These are phyloP conservation scores for Miniopterus natalensis DNA, from an alignment of 2,113 vertebrate genomes.

Conservation along the genomic window DNA sequence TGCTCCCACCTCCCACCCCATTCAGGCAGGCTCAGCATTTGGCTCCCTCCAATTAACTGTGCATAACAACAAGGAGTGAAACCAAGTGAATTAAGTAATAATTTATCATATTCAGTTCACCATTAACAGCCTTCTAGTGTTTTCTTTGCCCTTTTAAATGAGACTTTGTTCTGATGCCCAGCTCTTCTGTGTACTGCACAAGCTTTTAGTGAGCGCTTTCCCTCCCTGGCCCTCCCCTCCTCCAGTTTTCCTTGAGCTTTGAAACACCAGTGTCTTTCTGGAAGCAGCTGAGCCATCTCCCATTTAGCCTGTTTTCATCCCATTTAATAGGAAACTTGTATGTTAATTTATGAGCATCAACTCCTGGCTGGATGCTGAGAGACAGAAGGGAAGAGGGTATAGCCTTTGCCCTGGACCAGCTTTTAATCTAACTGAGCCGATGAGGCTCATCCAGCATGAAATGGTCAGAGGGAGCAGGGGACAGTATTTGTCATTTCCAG, in stretches of 20 bases:
- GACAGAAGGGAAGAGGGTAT: not conserved
- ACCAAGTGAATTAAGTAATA: constrained; percentile 80
- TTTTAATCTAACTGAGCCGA: not conserved
- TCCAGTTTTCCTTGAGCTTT: constrained; percentile 29
- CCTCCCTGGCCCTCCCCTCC: not conserved
- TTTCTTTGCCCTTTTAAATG: constrained; percentile 78
- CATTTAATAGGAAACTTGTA: not conserved
- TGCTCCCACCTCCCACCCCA: not conserved
- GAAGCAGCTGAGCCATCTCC: constrained; percentile 47
- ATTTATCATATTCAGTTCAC: constrained; percentile 79
- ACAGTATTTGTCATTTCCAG: not conserved
- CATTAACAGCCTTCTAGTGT: constrained; percentile 78
- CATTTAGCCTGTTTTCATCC: not conserved
- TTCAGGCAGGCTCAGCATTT: not conserved
- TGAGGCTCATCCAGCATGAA: not conserved
- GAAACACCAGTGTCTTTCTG: constrained; percentile 42
- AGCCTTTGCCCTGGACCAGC: not conserved
- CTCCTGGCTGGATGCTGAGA: not conserved
- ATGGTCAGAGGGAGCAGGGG: not conserved
- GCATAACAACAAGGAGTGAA: constrained; percentile 73
- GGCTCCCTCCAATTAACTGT: constrained; percentile 76
- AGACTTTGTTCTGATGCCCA: constrained; percentile 57
- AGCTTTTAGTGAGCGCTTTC: constrained; percentile 62
- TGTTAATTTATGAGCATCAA: not conserved
- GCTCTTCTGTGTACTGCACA: constrained; percentile 54